Base-by-base conservation (phyloP, 1,140 invertebrate genomes). In the Drosophila azteca region DNA sequence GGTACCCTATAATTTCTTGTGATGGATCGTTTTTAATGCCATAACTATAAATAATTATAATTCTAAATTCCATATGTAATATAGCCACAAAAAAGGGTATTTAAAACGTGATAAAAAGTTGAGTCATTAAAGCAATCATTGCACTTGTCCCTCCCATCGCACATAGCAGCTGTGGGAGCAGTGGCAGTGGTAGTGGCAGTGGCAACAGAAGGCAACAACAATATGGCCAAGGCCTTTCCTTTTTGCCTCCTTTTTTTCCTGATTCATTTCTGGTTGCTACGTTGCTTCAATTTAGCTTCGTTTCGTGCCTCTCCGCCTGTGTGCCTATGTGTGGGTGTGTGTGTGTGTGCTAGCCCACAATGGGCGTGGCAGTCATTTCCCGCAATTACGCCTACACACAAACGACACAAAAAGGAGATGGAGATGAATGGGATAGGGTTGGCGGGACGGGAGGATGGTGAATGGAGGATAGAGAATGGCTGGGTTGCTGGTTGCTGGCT, bases 281-380 rank as follows among this genome's bases (percentile, higher is more conserved):
- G 65, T 67, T 64, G 50, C 58, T 73, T 71, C 46, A 59, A 59
- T 71, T 71, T 69, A 64, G 41, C 45, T 60, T 59, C 44, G 41
- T 29, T 62, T 60, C 35, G 35, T 39, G 35, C 35, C 35, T 61
- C 52, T 65, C 39, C 53, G 31, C 45, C 49, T 58, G 49, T 68
- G 13, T 64, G 43, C 41, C 17, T 44, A 20, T 20, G 55, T 39
- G 44, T 60, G 35, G 24, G 15, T 45, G 43, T 31, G 49, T 17
- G 62, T 72, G 11, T 75, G 49, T 71, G 57, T 75, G 59, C 58
- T 69, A 83, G 78, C 78, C 82, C 82, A 81, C 82, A 87, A 76
- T 82, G 82, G 82, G 82, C 82, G 82, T 87, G 82, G 82, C 82
- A 87, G 76, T 87, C 75, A 79, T 87, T 87, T 87, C 83, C 82